Conservation (phyloP, 2,113 vertebrate species). For the Aphyosemion australe region DNA sequence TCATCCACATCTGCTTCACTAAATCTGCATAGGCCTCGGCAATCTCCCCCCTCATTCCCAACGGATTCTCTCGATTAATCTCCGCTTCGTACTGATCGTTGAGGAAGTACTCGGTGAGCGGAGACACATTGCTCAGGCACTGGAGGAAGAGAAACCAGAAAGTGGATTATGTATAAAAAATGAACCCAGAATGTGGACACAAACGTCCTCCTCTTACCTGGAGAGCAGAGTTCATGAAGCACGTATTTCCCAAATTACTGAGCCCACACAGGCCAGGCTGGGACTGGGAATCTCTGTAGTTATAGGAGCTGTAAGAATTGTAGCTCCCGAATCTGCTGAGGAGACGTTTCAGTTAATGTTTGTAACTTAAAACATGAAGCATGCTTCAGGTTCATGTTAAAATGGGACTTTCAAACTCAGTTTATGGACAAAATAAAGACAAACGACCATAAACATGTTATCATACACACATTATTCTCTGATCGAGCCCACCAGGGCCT, state of each 20-base stretch:
- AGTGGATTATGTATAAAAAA: not conserved
- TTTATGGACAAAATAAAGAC: too few species aligned
- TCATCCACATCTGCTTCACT: slow-evolving; percentile 97
- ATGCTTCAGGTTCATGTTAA: not conserved
- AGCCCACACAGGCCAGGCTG: slow-evolving; percentile 95
- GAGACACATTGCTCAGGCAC: slow-evolving; percentile 94
- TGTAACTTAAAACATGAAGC: not conserved
- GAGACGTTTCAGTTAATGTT: slow-evolving; percentile 21
- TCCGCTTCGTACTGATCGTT: slow-evolving; percentile 92
- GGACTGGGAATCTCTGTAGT: slow-evolving; percentile 87
- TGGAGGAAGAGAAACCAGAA: slow-evolving; percentile 51
- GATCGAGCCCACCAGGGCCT: too few species aligned
- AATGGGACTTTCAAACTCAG: not conserved
- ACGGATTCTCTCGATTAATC: slow-evolving; percentile 93
- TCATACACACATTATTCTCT: too few species aligned
- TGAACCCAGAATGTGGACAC: not conserved
- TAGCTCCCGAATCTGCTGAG: slow-evolving; percentile 84
- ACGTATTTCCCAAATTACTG: slow-evolving; percentile 96
- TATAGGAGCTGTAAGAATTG: slow-evolving; percentile 89
- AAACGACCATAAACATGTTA: too few species aligned
- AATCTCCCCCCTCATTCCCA: slow-evolving; percentile 98
- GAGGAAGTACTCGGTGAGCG: slow-evolving; percentile 94
- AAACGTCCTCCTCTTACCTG: slow-evolving; percentile 80
- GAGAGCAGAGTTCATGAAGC: slow-evolving; percentile 98
- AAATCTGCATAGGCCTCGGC: slow-evolving; percentile 95